Percentiles rank a stretch among this genome's conserved stretches.
phyloP scores from a whole-genome alignment of 2,113 vertebrate species.

The Mustelus asterias region DNA sequence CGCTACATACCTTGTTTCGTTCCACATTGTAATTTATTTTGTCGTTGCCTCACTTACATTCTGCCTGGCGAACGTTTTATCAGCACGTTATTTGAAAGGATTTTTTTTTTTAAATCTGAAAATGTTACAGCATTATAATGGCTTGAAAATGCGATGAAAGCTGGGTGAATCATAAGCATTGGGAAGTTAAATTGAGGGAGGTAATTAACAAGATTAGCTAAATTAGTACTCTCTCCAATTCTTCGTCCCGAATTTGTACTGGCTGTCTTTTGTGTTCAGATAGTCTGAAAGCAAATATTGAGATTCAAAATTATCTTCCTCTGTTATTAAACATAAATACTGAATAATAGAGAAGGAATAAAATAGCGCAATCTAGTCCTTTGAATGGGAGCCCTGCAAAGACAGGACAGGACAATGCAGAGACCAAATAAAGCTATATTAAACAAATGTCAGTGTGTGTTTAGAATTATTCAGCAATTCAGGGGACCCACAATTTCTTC shows the following conservation, averaged over 20 bases:
- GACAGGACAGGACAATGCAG: background rate
- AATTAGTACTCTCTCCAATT: background rate
- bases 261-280: background rate
- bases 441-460: background rate
- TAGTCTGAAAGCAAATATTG: background rate
- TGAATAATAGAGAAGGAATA: background rate
- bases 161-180: constrained; percentile 1
- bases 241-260: background rate
- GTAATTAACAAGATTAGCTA: background rate
- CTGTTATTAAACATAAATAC: background rate
- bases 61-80: background rate
- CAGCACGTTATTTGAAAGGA: background rate
- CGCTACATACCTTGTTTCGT: background rate
- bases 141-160: background rate
- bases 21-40: background rate
- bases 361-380: background rate
- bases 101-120: background rate
- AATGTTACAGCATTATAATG: background rate
- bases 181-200: background rate
- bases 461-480: background rate
- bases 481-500: too few species aligned
- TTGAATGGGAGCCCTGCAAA: background rate
- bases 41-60: background rate
- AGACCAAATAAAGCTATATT: background rate
- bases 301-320: background rate